Evolutionary conservation across 2,888 invertebrate genomes (phyloP).

Genomic region (Protophormia terraenovae): DNA sequence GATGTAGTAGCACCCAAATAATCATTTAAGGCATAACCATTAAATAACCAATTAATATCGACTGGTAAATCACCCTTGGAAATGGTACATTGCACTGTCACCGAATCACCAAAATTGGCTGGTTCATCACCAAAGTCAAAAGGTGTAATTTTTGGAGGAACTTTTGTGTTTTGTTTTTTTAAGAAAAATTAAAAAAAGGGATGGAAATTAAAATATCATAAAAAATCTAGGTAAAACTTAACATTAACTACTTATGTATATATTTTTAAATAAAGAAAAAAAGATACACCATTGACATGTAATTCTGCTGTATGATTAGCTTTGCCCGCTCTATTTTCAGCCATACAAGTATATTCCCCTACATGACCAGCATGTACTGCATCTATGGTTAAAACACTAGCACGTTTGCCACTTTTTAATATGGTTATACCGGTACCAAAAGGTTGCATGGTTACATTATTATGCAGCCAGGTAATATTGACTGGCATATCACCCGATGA

Average conservation of each 20-base stretch:
- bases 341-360: constrained; percentile 88
- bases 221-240: too few species aligned
- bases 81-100: constrained; percentile 85
- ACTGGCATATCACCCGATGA: constrained; percentile 87
- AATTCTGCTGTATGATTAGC: constrained; percentile 84
- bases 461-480: constrained; percentile 87
- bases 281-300: constrained; percentile 84
- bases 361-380: constrained; percentile 86
- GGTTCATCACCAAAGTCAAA: constrained; percentile 84
- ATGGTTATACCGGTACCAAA: constrained; percentile 82
- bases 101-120: constrained; percentile 85
- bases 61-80: constrained; percentile 87
- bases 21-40: constrained; percentile 85
- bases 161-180: too few species aligned
- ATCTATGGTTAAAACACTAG: constrained; percentile 85
- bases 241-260: too few species aligned
- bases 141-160: constrained; percentile 82
- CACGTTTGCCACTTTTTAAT: constrained; percentile 84
- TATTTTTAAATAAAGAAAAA: constrained; percentile 14
- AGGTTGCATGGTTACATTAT: constrained; percentile 74
- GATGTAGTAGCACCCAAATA: constrained; percentile 82
- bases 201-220: background rate
- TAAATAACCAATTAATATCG: constrained; percentile 85
- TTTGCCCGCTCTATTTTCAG: constrained; percentile 84
- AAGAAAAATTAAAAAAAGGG: background rate